Conservation (phyloP, 2,888 invertebrate species). For the Ceriagrion tenellum region DNA sequence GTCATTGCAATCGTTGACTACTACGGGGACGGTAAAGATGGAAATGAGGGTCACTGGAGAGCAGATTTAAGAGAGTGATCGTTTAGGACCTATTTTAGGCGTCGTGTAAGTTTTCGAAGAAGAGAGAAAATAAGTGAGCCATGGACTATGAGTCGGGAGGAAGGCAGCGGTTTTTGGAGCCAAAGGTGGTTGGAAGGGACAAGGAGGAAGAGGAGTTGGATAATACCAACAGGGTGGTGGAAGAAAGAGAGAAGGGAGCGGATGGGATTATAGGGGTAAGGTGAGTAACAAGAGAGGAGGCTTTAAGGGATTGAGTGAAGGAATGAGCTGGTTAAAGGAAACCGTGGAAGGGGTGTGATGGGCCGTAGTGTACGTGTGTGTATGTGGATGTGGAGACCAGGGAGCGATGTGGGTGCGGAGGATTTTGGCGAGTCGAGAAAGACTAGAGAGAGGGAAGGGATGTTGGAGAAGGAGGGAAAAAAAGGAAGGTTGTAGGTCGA, state of each 20-base stretch:
- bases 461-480: neutral
- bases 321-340: constrained; percentile 40
- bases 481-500: neutral
- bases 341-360: neutral
- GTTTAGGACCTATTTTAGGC: neutral
- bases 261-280: constrained; percentile 22
- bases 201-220: neutral
- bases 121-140: neutral
- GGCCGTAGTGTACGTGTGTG: too few relatives aligned
- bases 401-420: neutral
- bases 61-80: neutral
- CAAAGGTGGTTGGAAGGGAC: neutral
- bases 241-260: neutral
- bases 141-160: neutral
- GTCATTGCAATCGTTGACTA: too few relatives aligned
- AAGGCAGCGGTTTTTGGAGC: neutral
- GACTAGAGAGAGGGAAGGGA: neutral
- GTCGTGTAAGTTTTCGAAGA: neutral
- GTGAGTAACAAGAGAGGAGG: constrained; percentile 31
- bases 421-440: neutral
- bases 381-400: neutral
- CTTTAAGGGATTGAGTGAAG: constrained; percentile 21
- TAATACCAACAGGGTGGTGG: neutral
- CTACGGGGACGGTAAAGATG: too few relatives aligned
- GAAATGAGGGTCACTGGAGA: too few relatives aligned